Evolutionary conservation across 2,888 invertebrate species (phyloP).

Genomic region (Drosophila algonquin): DNA sequence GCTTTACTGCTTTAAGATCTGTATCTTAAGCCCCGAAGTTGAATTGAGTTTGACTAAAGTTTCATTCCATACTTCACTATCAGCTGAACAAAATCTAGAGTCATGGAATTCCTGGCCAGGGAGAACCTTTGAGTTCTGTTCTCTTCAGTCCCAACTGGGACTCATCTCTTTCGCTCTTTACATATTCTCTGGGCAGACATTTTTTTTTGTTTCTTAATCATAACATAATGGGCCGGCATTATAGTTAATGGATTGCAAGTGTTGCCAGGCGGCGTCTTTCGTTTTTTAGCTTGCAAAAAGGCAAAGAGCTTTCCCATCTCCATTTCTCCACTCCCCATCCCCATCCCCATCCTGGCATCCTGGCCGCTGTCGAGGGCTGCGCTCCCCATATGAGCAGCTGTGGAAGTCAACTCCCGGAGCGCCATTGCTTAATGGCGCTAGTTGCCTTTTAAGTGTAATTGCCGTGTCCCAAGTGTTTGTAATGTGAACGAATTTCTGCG

Average conservation of each 20-base stretch:
- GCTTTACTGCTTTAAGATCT: conserved; percentile 13
- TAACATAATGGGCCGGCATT: conserved; percentile 65
- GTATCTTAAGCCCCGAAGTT: conserved; percentile 10
- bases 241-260: conserved; percentile 76
- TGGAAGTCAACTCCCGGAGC: conserved; percentile 37
- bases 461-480: conserved; percentile 75
- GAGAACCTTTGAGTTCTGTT: background rate
- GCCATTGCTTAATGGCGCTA: conserved; percentile 69
- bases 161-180: background rate
- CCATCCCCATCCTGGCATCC: conserved; percentile 27
- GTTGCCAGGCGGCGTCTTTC: conserved; percentile 56
- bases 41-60: conserved; percentile 9
- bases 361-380: conserved; percentile 8
- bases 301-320: background rate
- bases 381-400: conserved; percentile 59
- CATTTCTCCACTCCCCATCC: background rate
- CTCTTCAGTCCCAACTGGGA: too few relatives aligned
- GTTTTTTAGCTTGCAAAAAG: conserved; percentile 62
- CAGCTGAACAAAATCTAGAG: background rate
- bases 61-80: background rate
- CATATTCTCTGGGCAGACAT: background rate
- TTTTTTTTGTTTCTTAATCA: conserved; percentile 53
- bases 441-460: conserved; percentile 80
- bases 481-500: conserved; percentile 66
- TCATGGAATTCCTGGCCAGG: background rate